Percentiles rank a stretch among this genome's conserved stretches.
Evolutionary conservation across 2,113 vertebrate species (phyloP).

Genomic region (Bettongia penicillata): DNA sequence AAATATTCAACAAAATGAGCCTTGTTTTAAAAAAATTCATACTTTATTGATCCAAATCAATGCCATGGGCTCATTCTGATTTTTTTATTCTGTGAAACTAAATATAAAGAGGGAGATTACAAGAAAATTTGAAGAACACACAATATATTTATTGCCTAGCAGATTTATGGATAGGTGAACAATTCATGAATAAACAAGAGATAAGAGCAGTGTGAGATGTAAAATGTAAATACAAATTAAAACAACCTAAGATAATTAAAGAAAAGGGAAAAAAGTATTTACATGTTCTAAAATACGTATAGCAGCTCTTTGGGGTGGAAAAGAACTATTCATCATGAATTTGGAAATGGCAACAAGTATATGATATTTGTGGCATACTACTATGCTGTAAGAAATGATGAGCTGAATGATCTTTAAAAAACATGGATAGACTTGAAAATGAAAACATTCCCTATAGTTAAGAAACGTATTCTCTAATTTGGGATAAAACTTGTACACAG

Average conservation of each 20-base stretch:
- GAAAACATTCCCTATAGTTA: neutral
- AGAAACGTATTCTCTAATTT: neutral
- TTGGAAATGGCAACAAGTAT: neutral
- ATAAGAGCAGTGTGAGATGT: neutral
- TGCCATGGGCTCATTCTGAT: neutral
- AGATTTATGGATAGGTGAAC: neutral
- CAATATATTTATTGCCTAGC: neutral
- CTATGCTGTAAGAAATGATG: neutral
- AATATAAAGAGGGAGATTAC: neutral
- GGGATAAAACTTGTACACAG: neutral
- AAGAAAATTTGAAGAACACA: neutral
- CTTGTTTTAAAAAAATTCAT: no score
- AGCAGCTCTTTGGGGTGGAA: neutral
- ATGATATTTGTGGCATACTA: neutral
- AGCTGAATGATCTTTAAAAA: neutral
- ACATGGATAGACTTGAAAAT: neutral
- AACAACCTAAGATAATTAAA: neutral
- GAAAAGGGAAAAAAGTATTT: neutral
- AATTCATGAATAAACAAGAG: neutral
- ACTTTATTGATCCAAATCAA: neutral
- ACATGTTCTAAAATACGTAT: no score
- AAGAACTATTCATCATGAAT: neutral
- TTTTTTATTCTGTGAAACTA: neutral
- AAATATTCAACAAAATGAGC: no score
- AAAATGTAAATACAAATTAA: neutral